Evolutionary conservation across 2,888 invertebrate genomes (phyloP), one percentile per base, ranked within the genome.

Genomic region (Hylaea fasciaria): DNA sequence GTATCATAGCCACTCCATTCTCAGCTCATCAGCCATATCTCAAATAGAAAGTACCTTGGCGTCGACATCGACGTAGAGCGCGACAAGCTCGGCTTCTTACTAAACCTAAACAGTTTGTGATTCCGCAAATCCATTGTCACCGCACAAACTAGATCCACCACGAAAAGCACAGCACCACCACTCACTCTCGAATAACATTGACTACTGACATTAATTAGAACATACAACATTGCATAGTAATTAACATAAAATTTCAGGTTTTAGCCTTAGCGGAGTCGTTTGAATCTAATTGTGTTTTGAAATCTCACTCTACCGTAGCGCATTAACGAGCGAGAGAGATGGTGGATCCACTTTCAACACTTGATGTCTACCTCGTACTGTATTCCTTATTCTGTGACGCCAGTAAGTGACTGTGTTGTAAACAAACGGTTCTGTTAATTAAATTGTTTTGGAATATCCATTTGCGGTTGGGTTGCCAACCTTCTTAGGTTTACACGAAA

Each of bases 201-300:
- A 77, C 77, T 78, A 91, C 89, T 91, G 89, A 76, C 76, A 73
- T 75, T 84, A 91, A 90, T 89, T 89, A 89, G 82, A 86, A 84
- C 84, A 83, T 69, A 78, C 70, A 69, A 68, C 80, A 85, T 86
- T 86, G 90, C 89, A 86, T 86, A 82, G 74, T 85, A 80, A 91
- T 91, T 91, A 88, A 78, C 90, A 91, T 91, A 89, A 87, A 85
- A 89, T 89, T 91, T 91, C 91, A 90, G 90, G 87, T 89, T 86
- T 60, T 88, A 86, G 80, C 88, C 86, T 90, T 83, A 85, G 82
- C 81, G 76, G 78, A 85, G 80, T 81, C 80, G 83, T 83, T 55
- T 86, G 81, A 82, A 73, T 80, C 76, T 81, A 83, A 85, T 84
- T 82, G 82, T 82, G 83, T 82, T 80, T 72, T 76, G 78, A 74